A percentile compares a stretch with the other conserved stretches of the same genome.
These are phyloP conservation scores for Pseudococcus jackbeardsleyi DNA, from an alignment of 2,888 invertebrate species.

Conservation along the genomic window DNA sequence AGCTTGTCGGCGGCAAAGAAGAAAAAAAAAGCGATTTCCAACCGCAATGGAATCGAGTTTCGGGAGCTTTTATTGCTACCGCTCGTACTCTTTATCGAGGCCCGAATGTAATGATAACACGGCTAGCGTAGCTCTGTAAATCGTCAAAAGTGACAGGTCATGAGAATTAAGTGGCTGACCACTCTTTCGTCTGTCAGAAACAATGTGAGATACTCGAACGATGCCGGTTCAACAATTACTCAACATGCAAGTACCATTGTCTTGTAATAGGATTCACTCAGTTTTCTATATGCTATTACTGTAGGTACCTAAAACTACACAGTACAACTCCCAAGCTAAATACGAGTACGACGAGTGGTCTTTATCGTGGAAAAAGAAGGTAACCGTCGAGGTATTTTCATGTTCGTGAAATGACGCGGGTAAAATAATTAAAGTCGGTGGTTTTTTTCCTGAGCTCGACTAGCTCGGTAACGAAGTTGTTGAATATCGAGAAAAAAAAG, in stretches of 20 bases:
- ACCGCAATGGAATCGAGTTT: not conserved
- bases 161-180: conserved; percentile 64
- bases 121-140: conserved; percentile 38
- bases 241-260: conserved; percentile 61
- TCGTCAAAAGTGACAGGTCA: conserved; percentile 63
- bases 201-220: conserved; percentile 63
- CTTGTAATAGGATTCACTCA: conserved; percentile 61
- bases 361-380: conserved; percentile 1
- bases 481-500: not conserved
- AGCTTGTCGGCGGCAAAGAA: not conserved
- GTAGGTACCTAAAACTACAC: too few relatives aligned
- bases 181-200: conserved; percentile 62
- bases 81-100: not conserved
- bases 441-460: not conserved
- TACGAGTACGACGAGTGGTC: conserved; percentile 21
- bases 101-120: conserved; percentile 17
- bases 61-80: conserved; percentile 2
- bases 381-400: conserved; percentile 9
- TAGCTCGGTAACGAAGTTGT: not conserved
- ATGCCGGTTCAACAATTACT: conserved; percentile 60
- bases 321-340: too few relatives aligned
- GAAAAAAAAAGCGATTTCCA: not conserved
- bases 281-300: too few relatives aligned
- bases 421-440: not conserved
- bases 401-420: conserved; percentile 49